Conservation (phyloP, 2,888 invertebrate species). For the Drosophila colorata region DNA sequence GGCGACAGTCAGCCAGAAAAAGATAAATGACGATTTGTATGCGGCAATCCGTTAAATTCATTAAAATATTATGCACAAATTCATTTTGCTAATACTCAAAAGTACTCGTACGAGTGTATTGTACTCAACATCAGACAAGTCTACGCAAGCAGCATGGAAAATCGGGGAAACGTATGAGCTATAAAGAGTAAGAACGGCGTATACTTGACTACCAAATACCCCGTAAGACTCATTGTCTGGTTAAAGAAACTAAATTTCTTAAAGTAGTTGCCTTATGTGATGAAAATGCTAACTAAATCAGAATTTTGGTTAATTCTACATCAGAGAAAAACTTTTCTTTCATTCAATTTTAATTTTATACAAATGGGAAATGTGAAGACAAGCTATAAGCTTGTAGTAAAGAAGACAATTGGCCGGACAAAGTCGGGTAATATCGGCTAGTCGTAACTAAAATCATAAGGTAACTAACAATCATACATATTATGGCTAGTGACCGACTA, state of each 20-base stretch:
- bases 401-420: too few species aligned
- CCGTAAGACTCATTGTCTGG: background rate
- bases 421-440: too few species aligned
- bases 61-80: constrained; percentile 72
- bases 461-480: too few species aligned
- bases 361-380: too few species aligned
- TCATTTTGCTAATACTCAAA: constrained; percentile 45
- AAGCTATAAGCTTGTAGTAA: too few species aligned
- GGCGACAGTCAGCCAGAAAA: constrained; percentile 26
- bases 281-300: too few species aligned
- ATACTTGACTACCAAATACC: background rate
- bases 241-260: background rate
- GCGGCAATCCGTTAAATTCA: constrained; percentile 68
- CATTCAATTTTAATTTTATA: too few species aligned
- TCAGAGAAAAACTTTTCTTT: too few species aligned
- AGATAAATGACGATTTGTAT: constrained; percentile 69
- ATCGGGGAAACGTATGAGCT: background rate
- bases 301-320: too few species aligned
- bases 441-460: too few species aligned
- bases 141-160: constrained; percentile 18
- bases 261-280: too few species aligned
- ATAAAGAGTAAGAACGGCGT: background rate
- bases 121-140: constrained; percentile 1
- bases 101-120: constrained; percentile 20
- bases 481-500: too few species aligned